Base-by-base conservation (phyloP, 2,888 invertebrate genomes). In the Syritta pipiens region DNA sequence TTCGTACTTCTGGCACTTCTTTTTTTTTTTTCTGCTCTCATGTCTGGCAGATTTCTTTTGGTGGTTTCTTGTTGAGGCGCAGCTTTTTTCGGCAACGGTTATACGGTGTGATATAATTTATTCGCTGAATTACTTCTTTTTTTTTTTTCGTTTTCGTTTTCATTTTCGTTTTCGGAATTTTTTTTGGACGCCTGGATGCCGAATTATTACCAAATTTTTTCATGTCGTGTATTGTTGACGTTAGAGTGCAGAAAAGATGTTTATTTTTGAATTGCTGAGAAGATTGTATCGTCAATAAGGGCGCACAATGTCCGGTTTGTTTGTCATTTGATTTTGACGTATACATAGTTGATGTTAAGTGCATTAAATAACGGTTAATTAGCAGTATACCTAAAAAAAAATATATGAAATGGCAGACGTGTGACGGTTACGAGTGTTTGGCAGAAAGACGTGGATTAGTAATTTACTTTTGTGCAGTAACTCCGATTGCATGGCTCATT, bases 61-160 rank as follows among this genome's bases (percentile, higher is more conserved):
- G 10, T 2, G 22, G 22, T 17, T 14, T 5, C 24, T 17, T 28
- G 42, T n/a, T 3, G 46, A 20, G 32, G 55, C 35, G 57, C 19
- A 60, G 35, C 37, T 30, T 26, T 44, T 68, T 69, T 60, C 59
- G 57, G 48, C 67, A 63, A 49, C 51, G n/a, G 57, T 63, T 57
- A 71, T 57, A 76, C 63, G 57, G 42, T 22, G 46, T 72, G 65
- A 77, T 32, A 77, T 77, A 77, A 77, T 65, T 71, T 72, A 60
- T 67, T 71, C 48, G 55, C 59, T n/a, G n/a, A n/a, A n/a, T n/a
- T n/a, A n/a, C n/a, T n/a, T n/a, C n/a, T n/a, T 37, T 37, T 37
- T 30, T 55, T 60, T 4, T 57, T 65, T 59, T 71, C 62, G 55
- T 69, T 63, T 63, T 55, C 35, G 26, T 57, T 49, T 35, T 57